These are phyloP conservation scores for Dysmachus trigonus DNA, from an alignment of 2,888 invertebrate species.

Conservation along the genomic window DNA sequence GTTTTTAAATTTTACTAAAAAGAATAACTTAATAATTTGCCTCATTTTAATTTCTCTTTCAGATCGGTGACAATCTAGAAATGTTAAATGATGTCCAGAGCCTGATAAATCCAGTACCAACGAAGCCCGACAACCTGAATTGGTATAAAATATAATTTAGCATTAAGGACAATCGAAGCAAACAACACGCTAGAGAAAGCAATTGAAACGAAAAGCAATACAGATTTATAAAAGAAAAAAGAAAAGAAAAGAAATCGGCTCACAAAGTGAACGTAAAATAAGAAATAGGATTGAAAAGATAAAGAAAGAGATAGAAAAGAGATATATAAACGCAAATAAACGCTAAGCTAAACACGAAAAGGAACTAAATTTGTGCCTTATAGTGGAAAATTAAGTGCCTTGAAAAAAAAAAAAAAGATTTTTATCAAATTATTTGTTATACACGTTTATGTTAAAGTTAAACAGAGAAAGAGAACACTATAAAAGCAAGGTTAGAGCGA, in stretches of 20 bases:
- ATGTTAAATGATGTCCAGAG: conserved; percentile 90
- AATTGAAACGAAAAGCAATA: neutral
- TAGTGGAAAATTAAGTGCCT: conserved; percentile 44
- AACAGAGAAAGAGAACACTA: conserved; percentile 3
- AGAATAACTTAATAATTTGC: neutral
- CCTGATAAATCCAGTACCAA: conserved; percentile 85
- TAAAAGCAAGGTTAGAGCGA: conserved; percentile 5
- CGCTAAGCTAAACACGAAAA: conserved; percentile 1
- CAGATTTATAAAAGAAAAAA: conserved; percentile 2
- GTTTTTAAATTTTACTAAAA: neutral
- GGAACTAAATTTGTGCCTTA: conserved; percentile 27
- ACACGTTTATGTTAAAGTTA: conserved; percentile 26
- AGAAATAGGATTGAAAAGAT: neutral
- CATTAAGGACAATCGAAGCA: conserved; percentile 37
- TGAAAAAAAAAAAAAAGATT: conserved; percentile 40
- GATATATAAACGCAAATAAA: conserved; percentile 16
- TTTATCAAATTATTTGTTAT: conserved; percentile 9
- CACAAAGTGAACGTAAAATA: neutral
- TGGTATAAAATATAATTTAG: conserved; percentile 61
- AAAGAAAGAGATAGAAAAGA: conserved; percentile 24
- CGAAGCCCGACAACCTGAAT: conserved; percentile 72
- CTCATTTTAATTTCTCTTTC: conserved; percentile 57
- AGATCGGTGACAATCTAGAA: conserved; percentile 87
- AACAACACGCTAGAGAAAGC: neutral
- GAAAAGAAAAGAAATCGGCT: neutral